A percentile compares a stretch with the other conserved stretches of the same genome.
Conservation (phyloP, 2,888 invertebrate genomes). For the Dicranocentrus wangi region DNA sequence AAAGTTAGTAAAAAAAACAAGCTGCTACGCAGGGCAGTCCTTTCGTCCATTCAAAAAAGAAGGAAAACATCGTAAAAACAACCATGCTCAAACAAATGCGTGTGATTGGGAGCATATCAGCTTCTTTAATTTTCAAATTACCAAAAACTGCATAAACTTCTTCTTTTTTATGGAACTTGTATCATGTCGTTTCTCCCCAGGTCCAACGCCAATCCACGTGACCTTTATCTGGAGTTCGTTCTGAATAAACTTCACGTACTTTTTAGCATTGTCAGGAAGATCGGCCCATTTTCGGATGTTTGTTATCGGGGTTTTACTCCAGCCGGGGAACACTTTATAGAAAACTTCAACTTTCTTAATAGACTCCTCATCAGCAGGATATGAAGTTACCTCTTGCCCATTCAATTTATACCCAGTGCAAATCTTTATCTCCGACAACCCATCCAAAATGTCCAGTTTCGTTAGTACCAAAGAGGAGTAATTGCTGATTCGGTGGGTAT, state of each 20-base stretch:
- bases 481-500: conserved; percentile 96
- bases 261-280: not conserved
- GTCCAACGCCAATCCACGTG: not conserved
- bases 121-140: not conserved
- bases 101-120: not conserved
- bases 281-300: not conserved
- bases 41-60: not conserved
- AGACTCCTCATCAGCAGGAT: conserved; percentile 88
- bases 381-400: conserved; percentile 86
- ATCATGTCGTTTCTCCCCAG: not conserved
- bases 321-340: conserved; percentile 91
- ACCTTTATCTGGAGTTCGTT: not conserved
- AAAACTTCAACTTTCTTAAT: conserved; percentile 84
- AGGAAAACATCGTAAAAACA: not conserved
- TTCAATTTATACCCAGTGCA: conserved; percentile 84
- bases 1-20: not conserved
- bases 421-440: conserved; percentile 79
- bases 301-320: conserved; percentile 77
- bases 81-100: not conserved
- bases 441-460: conserved; percentile 96
- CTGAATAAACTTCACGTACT: not conserved
- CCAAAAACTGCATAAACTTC: not conserved
- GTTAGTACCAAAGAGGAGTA: conserved; percentile 95
- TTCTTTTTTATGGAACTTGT: not conserved
- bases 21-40: not conserved